Evolutionary conservation across 2,888 invertebrate genomes (phyloP), one percentile per base, ranked within the genome.

Genomic region (Chromoteleia sp.): DNA sequence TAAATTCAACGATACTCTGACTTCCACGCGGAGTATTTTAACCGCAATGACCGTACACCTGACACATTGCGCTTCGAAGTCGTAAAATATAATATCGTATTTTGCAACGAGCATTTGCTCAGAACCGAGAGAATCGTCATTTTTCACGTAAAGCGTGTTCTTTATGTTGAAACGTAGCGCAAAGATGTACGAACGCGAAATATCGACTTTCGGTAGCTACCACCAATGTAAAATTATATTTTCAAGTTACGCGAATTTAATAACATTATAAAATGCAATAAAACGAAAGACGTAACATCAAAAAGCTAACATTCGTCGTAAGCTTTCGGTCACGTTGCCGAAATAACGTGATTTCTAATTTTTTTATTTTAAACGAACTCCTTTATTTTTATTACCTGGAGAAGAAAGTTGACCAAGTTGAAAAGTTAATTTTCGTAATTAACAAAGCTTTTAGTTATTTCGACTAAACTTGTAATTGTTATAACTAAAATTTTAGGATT

Each of bases 41-140:
- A 71, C 70, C 56, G 77, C 48, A 63, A 63, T 65, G 70, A 77
- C 59, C 59, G 67, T 76, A 67, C 41, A 68, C 43, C 41, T 71
- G 77, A 77, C 70, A 77, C 63, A 77, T 70, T 54, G 77, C 61
- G 30, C 70, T 68, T 45, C 65, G 63, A 48, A 77, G 39, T 63
- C 70, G 36, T 77, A 77, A 77, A 77, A 59, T 77, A 58, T 77
- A 56, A 71, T 63, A 63, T 65, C 56, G 63, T 56, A 71, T 70
- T 77, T 71, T 71, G 70, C 63, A 63, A 71, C 48, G 48, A 41
- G 48, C 61, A 54, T 77, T 50, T 36, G 52, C 61, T 39, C 50
- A 15, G 45, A 43, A 68, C 17, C 52, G 33, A 21, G 41, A 76
- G 41, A 68, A 75, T 61, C 70, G 56, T 54, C 54, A 70, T 61